A percentile compares a stretch with the other conserved stretches of the same genome.
Evolutionary conservation across 2,113 vertebrate genomes (phyloP).

Genomic region (Nycticorax nycticorax): DNA sequence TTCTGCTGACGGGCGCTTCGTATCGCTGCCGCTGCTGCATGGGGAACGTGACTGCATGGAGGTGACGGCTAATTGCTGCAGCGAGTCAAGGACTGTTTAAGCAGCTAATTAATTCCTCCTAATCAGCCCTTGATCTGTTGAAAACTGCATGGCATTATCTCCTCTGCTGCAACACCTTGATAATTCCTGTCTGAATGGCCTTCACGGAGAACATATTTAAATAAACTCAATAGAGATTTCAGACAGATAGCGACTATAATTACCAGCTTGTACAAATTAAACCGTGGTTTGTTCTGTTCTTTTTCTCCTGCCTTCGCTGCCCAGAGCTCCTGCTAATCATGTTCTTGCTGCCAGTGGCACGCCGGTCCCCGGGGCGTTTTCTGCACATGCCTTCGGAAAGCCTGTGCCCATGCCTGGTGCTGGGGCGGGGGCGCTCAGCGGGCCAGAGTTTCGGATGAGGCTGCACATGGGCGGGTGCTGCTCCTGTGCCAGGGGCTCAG

Average conservation of each 20-base stretch:
- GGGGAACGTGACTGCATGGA: background rate
- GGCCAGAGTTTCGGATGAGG: background rate
- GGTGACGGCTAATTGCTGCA: constrained; percentile 54
- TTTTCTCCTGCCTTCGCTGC: constrained; percentile 20
- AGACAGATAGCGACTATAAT: constrained; percentile 71
- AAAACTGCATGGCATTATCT: constrained; percentile 66
- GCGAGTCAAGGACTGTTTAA: constrained; percentile 63
- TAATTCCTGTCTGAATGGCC: constrained; percentile 62
- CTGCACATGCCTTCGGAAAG: constrained; percentile 2
- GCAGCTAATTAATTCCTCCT: constrained; percentile 72
- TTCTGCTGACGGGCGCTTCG: background rate
- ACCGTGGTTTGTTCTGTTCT: constrained; percentile 58
- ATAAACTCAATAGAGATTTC: constrained; percentile 72
- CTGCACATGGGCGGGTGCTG: background rate
- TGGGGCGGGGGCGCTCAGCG: rapidly evolving
- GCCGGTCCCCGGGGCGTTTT: background rate
- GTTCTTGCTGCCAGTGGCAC: constrained; percentile 45
- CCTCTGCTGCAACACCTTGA: constrained; percentile 60
- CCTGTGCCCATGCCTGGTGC: background rate
- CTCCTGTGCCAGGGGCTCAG: background rate
- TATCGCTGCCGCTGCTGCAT: rapidly evolving
- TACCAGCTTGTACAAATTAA: constrained; percentile 72
- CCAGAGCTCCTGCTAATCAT: constrained; percentile 54
- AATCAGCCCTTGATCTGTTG: constrained; percentile 61
- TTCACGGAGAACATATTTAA: constrained; percentile 65